Percentiles rank a stretch among this genome's conserved stretches.
Evolutionary conservation across 1,140 invertebrate species (phyloP).

Genomic region (Drosophila virilis): DNA sequence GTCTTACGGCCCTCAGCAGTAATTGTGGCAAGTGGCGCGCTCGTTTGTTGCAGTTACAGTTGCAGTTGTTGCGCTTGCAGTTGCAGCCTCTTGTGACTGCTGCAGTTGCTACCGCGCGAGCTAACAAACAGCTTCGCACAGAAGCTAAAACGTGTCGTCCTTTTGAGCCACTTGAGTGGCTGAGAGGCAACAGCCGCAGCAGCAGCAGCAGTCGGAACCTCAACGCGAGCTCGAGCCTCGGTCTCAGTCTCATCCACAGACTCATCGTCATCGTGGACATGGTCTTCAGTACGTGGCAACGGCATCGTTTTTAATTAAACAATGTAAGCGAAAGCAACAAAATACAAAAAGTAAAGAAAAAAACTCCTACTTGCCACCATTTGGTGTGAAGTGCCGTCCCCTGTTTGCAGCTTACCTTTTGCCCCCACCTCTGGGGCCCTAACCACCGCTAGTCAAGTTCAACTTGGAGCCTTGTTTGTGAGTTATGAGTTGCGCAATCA

Average conservation of each 20-base stretch:
- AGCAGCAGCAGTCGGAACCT: slow-evolving; percentile 5
- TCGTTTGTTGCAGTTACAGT: slow-evolving; percentile 37
- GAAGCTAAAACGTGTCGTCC: slow-evolving; percentile 81
- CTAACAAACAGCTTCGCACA: slow-evolving; percentile 62
- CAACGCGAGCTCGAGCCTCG: background rate
- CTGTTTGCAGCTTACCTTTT: slow-evolving; percentile 16
- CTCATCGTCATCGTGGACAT: slow-evolving; percentile 56
- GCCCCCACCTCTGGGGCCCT: background rate
- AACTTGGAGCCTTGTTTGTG: slow-evolving; percentile 60
- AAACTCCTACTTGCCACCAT: slow-evolving; percentile 3
- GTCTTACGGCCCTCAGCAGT: slow-evolving; percentile 37
- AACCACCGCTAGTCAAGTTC: slow-evolving; percentile 53
- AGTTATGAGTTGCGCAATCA: slow-evolving; percentile 83
- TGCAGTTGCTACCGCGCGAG: slow-evolving; percentile 59
- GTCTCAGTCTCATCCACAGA: slow-evolving; percentile 14
- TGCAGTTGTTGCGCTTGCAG: slow-evolving; percentile 21
- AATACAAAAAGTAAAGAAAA: slow-evolving; percentile 10
- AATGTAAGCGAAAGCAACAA: slow-evolving; percentile 63
- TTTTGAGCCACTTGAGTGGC: slow-evolving; percentile 74
- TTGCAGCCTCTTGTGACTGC: slow-evolving; percentile 44
- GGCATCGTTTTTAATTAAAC: slow-evolving; percentile 79
- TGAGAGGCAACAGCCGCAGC: slow-evolving; percentile 15
- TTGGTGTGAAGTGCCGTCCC: slow-evolving; percentile 47
- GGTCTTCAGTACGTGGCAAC: slow-evolving; percentile 70
- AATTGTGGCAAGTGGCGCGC: slow-evolving; percentile 73